Evolutionary conservation across 2,888 invertebrate species (phyloP), one percentile per base, ranked within the genome.

Genomic region (Diaperis boleti): DNA sequence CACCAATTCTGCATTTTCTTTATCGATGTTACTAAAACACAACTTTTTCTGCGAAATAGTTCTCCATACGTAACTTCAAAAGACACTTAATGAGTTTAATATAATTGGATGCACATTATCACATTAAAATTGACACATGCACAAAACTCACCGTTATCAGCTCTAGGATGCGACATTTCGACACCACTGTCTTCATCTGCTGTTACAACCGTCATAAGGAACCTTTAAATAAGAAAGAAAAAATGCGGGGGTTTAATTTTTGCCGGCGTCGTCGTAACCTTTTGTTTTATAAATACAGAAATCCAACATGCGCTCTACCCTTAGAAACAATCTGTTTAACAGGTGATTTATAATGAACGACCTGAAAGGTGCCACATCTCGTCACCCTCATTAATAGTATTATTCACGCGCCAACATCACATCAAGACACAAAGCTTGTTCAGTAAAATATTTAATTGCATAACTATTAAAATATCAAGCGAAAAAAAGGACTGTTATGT

Each of bases 181-280:
- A 78, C 76, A 54, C 76, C 78, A 64, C 75, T 78, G 65, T 76
- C 78, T 68, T 79, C 79, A 71, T 79, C 78, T 67, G 74, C 67
- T 60, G 75, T 72, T 66, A 78, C 74, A 56, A 78, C 69, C 67
- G 78, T 78, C 79, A 80, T 80, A 69, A 66, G 67, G 62, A 66
- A 55, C 62, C 62, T 54, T 31, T 41, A 56, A 62, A 47, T 42
- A 18, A 42, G 20, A 54, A 54, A 54, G 54, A 42, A 54, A 54
- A 47, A 61, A 54, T 54, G 54, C 42, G 54, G 54, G 41, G 54
- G 54, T 54, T 54, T 10, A 54, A 54, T 42, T 54, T 54, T 54
- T 54, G 18, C 6, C 37, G 26, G 11, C 15, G 54, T 15, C 15
- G 54, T 15, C 39, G 37, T 37, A 54, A 54, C 54, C 54, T 54